Base-by-base conservation (phyloP, 1,140 invertebrate genomes). In the Aphelinus certus region DNA sequence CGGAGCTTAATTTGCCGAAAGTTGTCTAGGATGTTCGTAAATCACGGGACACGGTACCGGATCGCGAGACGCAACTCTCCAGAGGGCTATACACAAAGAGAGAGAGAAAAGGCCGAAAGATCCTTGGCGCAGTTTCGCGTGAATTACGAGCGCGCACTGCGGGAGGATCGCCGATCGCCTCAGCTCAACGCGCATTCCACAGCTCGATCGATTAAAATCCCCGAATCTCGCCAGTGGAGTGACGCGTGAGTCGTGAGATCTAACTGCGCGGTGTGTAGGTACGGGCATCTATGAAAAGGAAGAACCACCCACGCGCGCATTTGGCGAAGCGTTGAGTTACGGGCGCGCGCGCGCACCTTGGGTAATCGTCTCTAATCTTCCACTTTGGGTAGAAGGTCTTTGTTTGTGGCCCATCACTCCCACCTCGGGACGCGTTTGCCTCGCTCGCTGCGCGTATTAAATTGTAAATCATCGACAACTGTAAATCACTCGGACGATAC, bases 321-420 rank as follows among this genome's bases (percentile, higher is more conserved):
- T 26, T 26, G 78, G 48, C 70, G 51, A 64, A 73, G 48, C 58
- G 26, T 51, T 86, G 83, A 86, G 80, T 84, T 86, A 85, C 82
- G 83, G 78, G 72, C 83, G 26, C 26, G 79, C 80, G 81, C 78
- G 83, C 82, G 82, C 84, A 86, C 82, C 83, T 86, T 85, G 51
- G 51, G 51, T 88, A 87, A 88, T 87, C 83, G 84, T 83, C 85
- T 84, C 85, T 88, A 87, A 88, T 88, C 86, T 87, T 88, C 87
- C 86, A 87, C 86, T 88, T 87, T 87, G 80, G 81, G 47, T 9
- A 5, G 42, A 63, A 7, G 43, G 7, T 7, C 53, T 67, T 51
- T 26, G 6, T 48, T 51, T 48, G 84, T 83, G 77, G 82, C 83
- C 79, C 79, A 53, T 48, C 7, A 55, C 42, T 66, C 42, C 45